Percentiles rank a stretch among this genome's conserved stretches.
Evolutionary conservation across 2,888 invertebrate genomes (phyloP).

Genomic region (Cheilosia impressa): DNA sequence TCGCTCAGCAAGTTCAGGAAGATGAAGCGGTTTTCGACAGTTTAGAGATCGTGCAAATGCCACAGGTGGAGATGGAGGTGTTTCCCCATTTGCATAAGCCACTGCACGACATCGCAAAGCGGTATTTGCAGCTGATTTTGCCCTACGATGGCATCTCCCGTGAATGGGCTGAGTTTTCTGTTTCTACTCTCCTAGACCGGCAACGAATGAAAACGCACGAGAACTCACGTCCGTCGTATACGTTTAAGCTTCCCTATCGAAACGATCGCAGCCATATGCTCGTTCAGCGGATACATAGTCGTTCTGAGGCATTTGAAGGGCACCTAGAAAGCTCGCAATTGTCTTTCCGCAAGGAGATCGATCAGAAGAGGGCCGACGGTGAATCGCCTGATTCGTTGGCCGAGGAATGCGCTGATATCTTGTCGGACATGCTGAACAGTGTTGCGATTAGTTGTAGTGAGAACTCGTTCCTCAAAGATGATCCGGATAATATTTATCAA

Average conservation of each 20-base stretch:
- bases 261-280: slow-evolving; percentile 86
- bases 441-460: slow-evolving; percentile 86
- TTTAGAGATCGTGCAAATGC: slow-evolving; percentile 82
- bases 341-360: slow-evolving; percentile 77
- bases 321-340: slow-evolving; percentile 78
- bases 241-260: slow-evolving; percentile 86
- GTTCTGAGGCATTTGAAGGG: slow-evolving; percentile 80
- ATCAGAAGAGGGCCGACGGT: slow-evolving; percentile 37
- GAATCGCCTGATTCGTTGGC: slow-evolving; percentile 55
- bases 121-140: slow-evolving; percentile 82
- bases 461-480: slow-evolving; percentile 84
- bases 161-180: slow-evolving; percentile 83
- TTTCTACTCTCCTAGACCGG: slow-evolving; percentile 79
- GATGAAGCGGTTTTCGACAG: slow-evolving; percentile 80
- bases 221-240: slow-evolving; percentile 81
- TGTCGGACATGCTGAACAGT: slow-evolving; percentile 86
- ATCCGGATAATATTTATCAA: slow-evolving; percentile 78
- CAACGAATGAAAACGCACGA: slow-evolving; percentile 6
- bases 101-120: slow-evolving; percentile 81
- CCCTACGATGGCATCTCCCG: slow-evolving; percentile 82
- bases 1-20: slow-evolving; percentile 79
- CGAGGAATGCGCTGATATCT: slow-evolving; percentile 82
- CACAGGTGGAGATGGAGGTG: slow-evolving; percentile 81
- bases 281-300: slow-evolving; percentile 83
- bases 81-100: slow-evolving; percentile 81